Conservation (phyloP, 2,113 vertebrate genomes). For the Vidua macroura region DNA sequence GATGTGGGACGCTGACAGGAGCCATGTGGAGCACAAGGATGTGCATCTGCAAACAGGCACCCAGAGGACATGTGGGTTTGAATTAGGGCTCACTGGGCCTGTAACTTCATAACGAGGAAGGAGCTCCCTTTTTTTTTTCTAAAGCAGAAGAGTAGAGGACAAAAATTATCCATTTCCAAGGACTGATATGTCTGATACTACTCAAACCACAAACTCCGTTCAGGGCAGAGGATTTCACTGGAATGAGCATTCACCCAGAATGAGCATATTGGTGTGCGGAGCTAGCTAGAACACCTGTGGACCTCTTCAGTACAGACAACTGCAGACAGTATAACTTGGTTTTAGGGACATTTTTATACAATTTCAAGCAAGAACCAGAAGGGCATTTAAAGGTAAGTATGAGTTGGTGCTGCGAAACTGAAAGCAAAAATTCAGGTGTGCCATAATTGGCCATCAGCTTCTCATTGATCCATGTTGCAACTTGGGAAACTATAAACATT, state of each 20-base stretch:
- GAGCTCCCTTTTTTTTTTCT: neutral
- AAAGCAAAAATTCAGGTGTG: neutral
- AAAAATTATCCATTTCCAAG: neutral
- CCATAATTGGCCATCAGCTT: neutral
- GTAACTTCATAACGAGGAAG: neutral
- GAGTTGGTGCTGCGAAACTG: neutral
- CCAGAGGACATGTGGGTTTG: neutral
- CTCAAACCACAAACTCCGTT: neutral
- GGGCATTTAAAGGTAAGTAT: neutral
- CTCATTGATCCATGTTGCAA: neutral
- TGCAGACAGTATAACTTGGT: neutral
- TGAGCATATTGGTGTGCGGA: neutral
- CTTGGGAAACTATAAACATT: neutral
- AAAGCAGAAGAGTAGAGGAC: neutral
- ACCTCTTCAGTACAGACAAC: neutral
- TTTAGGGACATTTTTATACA: neutral
- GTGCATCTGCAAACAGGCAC: rapidly evolving
- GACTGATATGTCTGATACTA: neutral
- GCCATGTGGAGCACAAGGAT: neutral
- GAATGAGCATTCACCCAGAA: neutral
- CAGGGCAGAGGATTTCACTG: neutral
- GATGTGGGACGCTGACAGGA: neutral
- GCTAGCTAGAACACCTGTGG: neutral
- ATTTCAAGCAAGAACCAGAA: neutral
- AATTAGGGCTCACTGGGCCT: neutral